Base-by-base conservation (phyloP, 2,888 invertebrate species). In the Pecten maximus region DNA sequence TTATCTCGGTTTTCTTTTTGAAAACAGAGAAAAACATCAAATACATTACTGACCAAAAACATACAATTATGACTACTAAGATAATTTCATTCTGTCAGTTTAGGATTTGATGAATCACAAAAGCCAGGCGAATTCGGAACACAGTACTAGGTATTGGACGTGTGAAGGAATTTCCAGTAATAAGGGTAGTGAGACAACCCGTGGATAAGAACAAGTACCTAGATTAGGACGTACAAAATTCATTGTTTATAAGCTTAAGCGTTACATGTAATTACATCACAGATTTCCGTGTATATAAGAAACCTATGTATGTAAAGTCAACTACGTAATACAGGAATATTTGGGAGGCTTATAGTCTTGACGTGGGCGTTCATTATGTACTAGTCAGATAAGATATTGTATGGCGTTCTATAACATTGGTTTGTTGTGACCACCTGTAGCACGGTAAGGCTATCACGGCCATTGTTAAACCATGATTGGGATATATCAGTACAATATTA, bases 311-410 rank as follows among this genome's bases (percentile, higher is more conserved):
- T n/a, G 35, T 74, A 74, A 74, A 74, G 35, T 74, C 74, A 28
- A 74, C 74, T 74, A 74, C 74, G 74, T 74, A 74, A 74, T 74
- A 74, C 74, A 74, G 74, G 35, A 28, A 74, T 74, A 74, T 19
- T 35, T 74, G 2, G 8, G 74, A 10, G 74, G 74, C 74, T 74
- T 74, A 74, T 12, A 35, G 28, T 74, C 35, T 8, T 35, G 28
- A 74, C 74, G 74, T 74, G 74, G 74, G 74, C 74, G 74, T 74
- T 74, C 74, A 28, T 74, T 74, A 74, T 74, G 74, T 74, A 28
- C 74, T 28, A 19, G 74, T 6, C 28, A 74, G 74, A 74, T 74
- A 74, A 74, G 74, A 74, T 74, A 74, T 74, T 74, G 74, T 74
- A 15, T n/a, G 16, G 74, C 12, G 74, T 74, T 74, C 35, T 35